Evolutionary conservation across 2,888 invertebrate species (phyloP), one percentile per base, ranked within the genome.

Genomic region (Globia sparganii): DNA sequence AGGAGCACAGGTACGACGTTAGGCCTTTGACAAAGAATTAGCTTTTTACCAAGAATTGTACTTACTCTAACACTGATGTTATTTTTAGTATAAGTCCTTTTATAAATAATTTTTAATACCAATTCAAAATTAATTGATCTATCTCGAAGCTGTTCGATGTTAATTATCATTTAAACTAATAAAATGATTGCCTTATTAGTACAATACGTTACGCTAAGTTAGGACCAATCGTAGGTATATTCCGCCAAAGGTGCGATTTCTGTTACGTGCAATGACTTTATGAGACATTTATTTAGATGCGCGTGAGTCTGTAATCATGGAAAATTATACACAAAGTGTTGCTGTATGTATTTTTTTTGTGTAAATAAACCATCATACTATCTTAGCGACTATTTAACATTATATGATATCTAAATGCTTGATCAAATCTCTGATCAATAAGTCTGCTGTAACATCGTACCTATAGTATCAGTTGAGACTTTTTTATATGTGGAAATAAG

Each of bases 251-350:
- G 40, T 77, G 59, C 15, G 25, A 82, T 2, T 11, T 53, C 28
- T 65, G 2, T 43, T 37, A 53, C n/a, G 34, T 31, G 9, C 15
- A 59, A 25, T 53, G 43, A 46, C 56, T 40, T 11, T 25, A 40
- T 81, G 25, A 31, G 75, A 58, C 46, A 70, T 56, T n/a, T 37
- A 53, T 75, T 49, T 53, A 43, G 15, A 25, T 40, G 31, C 15
- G 43, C 37, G 62, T 81, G 61, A 75, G 31, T 67, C 31, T 28
- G 56, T 64, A 34, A 73, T 81, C n/a, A 59, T 53, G 28, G 18
- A 21, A 31, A 11, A 4, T 49, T 0, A 25, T 49, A 40, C 9
- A 56, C 1, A 31, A 64, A 34, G 4, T 31, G 1, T 58, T 64
- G 28, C 37, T 37, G 13, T 71, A 11, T 40, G 0, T 49, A 4